Percentiles rank a stretch among this genome's conserved stretches.
These are phyloP conservation scores for Galago senegalensis DNA, from an alignment of 2,797 vertebrate species.

Conservation along the genomic window DNA sequence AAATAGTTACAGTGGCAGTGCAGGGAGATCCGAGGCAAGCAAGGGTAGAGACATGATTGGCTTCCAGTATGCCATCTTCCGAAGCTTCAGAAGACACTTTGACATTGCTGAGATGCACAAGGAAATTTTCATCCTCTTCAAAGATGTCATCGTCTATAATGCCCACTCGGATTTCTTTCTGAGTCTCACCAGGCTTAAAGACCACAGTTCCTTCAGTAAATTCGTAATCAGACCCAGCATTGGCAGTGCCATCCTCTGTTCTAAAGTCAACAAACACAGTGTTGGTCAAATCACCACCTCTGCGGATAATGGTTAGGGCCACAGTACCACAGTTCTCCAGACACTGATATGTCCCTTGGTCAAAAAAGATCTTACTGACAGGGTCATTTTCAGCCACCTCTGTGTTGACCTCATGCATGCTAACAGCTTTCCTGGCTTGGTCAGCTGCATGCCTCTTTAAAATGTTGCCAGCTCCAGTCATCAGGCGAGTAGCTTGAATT, in stretches of 20 bases:
- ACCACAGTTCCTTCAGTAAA: constrained; percentile 94
- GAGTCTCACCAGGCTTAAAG: constrained; percentile 95
- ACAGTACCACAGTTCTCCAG: constrained; percentile 97
- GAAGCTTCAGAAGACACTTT: constrained; percentile 88
- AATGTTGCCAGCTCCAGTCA: constrained; percentile 96
- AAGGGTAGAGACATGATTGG: constrained; percentile 87
- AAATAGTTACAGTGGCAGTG: constrained; percentile 95
- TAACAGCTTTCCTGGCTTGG: constrained; percentile 93
- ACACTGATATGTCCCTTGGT: constrained; percentile 96
- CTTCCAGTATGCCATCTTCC: constrained; percentile 88
- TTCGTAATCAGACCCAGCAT: constrained; percentile 96
- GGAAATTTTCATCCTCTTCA: constrained; percentile 98
- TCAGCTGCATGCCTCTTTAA: constrained; percentile 96
- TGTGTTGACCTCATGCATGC: constrained; percentile 93
- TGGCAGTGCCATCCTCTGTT: constrained; percentile 97
- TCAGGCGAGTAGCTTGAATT: constrained; percentile 96
- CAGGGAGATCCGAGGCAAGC: constrained; percentile 93
- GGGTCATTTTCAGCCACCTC: constrained; percentile 90
- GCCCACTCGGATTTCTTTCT: constrained; percentile 95
- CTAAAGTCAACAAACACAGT: constrained; percentile 94
- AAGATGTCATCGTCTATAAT: constrained; percentile 98
- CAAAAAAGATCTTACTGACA: constrained; percentile 94
- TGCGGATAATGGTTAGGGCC: constrained; percentile 93
- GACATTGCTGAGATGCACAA: constrained; percentile 95
- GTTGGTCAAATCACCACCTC: constrained; percentile 93